Evolutionary conservation across 2,113 vertebrate species (phyloP).

Genomic region (Salvelinus alpinus): DNA sequence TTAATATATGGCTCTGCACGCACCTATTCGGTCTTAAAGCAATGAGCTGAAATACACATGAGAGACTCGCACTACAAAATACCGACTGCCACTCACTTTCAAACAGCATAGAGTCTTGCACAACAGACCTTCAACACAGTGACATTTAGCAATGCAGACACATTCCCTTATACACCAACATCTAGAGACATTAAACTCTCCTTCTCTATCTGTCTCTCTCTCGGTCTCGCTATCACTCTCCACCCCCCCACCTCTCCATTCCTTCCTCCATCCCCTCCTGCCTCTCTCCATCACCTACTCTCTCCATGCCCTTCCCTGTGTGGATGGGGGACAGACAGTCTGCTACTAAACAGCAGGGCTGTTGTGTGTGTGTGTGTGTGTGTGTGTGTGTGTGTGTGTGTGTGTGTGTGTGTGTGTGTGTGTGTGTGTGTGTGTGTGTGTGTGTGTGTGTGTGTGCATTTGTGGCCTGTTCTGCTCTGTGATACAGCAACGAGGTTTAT

Average conservation of each 20-base stretch:
- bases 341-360: background rate
- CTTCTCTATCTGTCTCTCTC: background rate
- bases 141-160: background rate
- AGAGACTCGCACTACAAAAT: no score
- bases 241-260: background rate
- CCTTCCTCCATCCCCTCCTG: background rate
- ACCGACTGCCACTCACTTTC: background rate
- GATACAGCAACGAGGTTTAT: background rate
- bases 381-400: background rate
- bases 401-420: background rate
- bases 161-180: background rate
- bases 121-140: background rate
- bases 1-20: background rate
- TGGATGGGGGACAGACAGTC: no score
- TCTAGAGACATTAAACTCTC: slow-evolving; percentile 1
- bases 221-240: background rate
- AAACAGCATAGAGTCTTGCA: background rate
- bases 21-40: no score
- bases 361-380: background rate
- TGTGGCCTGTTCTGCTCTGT: background rate
- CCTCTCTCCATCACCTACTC: background rate
- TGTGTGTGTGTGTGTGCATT: background rate
- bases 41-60: no score
- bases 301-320: background rate
- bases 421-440: background rate